Evolutionary conservation across 1,140 invertebrate genomes (phyloP).

Genomic region (Listronotus oregonensis): DNA sequence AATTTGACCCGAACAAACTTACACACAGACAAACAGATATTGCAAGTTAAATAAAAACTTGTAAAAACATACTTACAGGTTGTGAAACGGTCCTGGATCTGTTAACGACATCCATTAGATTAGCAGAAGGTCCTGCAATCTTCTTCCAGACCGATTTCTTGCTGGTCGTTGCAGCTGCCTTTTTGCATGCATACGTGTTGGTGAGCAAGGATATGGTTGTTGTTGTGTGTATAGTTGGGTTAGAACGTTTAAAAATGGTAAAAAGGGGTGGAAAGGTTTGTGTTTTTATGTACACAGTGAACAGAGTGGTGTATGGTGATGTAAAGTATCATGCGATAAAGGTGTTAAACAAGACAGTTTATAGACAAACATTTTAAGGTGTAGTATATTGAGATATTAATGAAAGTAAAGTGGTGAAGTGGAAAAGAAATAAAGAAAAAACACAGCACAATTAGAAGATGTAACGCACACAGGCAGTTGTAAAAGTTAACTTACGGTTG

Average conservation of each 20-base stretch:
- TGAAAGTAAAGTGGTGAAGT: conserved; percentile 1
- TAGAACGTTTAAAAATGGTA: neutral
- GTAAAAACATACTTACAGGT: neutral
- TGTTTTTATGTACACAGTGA: no score
- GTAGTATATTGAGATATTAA: neutral
- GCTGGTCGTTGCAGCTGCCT: conserved; percentile 38
- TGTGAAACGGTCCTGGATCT: conserved; percentile 62
- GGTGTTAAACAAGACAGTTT: no score
- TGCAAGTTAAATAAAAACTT: no score
- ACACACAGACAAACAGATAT: no score
- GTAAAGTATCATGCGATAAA: no score
- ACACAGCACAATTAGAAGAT: conserved; percentile 7
- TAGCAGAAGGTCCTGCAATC: conserved; percentile 61
- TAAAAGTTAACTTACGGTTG: conserved; percentile 40
- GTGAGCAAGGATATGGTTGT: neutral
- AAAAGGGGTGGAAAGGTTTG: neutral
- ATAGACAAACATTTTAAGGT: neutral
- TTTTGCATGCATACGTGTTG: conserved; percentile 35
- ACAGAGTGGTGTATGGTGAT: no score
- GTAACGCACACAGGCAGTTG: conserved; percentile 36
- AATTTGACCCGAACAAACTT: no score
- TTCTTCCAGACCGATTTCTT: conserved; percentile 65
- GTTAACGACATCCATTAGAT: conserved; percentile 63
- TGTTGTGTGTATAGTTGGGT: conserved; percentile 8
- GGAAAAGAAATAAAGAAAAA: conserved; percentile 24